Evolutionary conservation across 2,113 vertebrate species (phyloP).

Genomic region (Eretmochelys imbricata): DNA sequence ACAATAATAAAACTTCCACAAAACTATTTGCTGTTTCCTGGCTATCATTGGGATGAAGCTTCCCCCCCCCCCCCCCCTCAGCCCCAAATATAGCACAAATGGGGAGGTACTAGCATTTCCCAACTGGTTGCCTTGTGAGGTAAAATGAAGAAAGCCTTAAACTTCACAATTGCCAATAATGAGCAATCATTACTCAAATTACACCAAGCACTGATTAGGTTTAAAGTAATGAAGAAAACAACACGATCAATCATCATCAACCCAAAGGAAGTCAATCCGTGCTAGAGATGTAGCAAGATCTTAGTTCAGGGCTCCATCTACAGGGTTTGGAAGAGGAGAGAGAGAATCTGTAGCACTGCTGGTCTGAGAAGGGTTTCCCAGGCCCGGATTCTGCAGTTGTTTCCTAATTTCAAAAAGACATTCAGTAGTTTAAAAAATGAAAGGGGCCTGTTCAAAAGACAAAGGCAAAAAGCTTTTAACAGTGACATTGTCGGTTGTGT

Average conservation of each 20-base stretch:
- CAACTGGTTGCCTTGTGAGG: conserved; percentile 80
- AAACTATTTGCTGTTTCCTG: conserved; percentile 42
- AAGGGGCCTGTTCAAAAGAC: neutral
- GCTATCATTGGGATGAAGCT: conserved; percentile 41
- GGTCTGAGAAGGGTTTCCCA: conserved; percentile 38
- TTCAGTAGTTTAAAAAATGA: neutral
- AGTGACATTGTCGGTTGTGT: neutral
- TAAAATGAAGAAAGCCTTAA: conserved; percentile 94
- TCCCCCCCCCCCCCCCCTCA: neutral
- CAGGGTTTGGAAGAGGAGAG: conserved; percentile 76
- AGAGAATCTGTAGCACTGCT: conserved; percentile 2
- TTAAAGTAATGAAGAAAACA: conserved; percentile 99
- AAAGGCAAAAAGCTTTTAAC: neutral
- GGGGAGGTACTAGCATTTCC: conserved; percentile 79
- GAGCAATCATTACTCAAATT: conserved; percentile 99
- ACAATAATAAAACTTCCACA: conserved; percentile 51
- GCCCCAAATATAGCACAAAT: conserved; percentile 44
- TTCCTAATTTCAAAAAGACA: neutral
- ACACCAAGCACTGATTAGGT: conserved; percentile 98
- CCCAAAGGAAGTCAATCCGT: conserved; percentile 87
- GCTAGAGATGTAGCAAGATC: conserved; percentile 75
- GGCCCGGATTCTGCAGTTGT: neutral
- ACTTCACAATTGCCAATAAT: conserved; percentile 97
- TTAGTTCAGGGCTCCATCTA: conserved; percentile 87
- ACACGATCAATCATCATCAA: conserved; percentile 99